These are phyloP conservation scores for Biston stratarius DNA, from an alignment of 2,888 invertebrate species.

Conservation along the genomic window DNA sequence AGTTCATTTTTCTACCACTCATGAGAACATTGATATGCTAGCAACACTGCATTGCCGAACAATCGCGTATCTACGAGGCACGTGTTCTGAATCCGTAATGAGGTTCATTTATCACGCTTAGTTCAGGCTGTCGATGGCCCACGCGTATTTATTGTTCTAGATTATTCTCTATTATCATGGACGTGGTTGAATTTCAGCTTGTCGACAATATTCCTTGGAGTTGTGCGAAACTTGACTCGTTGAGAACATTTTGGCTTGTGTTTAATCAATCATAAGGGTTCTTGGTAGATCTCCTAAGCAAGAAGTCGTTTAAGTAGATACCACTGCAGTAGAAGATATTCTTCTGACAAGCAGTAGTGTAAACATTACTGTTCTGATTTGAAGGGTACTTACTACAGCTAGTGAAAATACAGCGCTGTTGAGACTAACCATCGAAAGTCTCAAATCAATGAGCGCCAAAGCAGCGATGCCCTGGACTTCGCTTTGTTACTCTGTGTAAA, in stretches of 20 bases:
- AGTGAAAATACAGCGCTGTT: no score
- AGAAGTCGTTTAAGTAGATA: no score
- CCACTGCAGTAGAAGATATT: no score
- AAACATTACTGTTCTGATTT: no score
- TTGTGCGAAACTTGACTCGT: background rate
- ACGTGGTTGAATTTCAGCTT: conserved; percentile 9
- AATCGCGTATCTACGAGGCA: conserved; percentile 13
- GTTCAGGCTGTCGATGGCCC: conserved; percentile 23
- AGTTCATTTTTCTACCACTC: conserved; percentile 11
- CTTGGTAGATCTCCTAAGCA: no score
- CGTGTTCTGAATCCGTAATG: conserved; percentile 21
- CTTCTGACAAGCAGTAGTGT: no score
- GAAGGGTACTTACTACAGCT: no score
- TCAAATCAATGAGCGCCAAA: no score
- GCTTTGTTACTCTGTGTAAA: no score
- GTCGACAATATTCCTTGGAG: background rate
- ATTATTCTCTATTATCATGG: conserved; percentile 9
- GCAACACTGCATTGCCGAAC: conserved; percentile 21
- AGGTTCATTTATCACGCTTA: conserved; percentile 26
- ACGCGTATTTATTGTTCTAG: conserved; percentile 21
- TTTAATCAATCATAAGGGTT: no score
- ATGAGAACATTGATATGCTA: conserved; percentile 20
- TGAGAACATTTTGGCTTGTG: background rate
- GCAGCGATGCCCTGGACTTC: no score
- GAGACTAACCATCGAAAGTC: no score